Base-by-base conservation (phyloP, 2,113 vertebrate species). In the Ifrita kowaldi region DNA sequence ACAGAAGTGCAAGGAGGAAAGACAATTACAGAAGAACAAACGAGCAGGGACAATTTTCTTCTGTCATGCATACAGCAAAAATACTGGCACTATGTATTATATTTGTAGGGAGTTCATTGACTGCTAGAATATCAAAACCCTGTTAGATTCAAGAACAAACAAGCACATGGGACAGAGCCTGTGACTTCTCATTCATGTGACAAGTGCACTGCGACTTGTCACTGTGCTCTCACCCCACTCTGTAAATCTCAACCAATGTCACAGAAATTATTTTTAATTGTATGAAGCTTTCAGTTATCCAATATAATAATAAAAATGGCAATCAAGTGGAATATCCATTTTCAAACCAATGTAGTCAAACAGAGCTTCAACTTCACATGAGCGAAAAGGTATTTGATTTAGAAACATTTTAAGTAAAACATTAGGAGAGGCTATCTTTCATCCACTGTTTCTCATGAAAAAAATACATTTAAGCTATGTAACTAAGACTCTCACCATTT, bases 401-500 rank as follows among this genome's bases (percentile, higher is more conserved):
- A 76, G 39, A 89, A 86, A 64, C 13, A 17, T 39, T 65, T 73
- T 6, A 47, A 33, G 28, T 35, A 28, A 35, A 74, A 24, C 16
- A n/a, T 4, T 27, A 39, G 13, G 22, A 67, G 14, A 74, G 35
- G 26, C 37, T 84, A 11, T 67, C 39, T 87, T 64, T 79, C 70
- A 57, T 5, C 57, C 28, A 30, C 52, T 39, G 33, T 69, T 97
- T 96, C 95, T 94, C 87, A 96, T 49, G 74, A 85, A 93, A 87
- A 86, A 65, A 27, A 64, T 63, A 57, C 30, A 63, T 90, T 79
- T 53, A 71, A 95, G 68, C 85, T 86, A 79, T 86, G 79, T 83
- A 93, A 83, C 87, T 94, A 95, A 96, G 88, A 79, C 49, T 81
- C 79, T 52, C 47, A 60, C 32, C 56, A 91, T 84, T 79, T 83